Evolutionary conservation across 2,797 vertebrate species (phyloP).

Genomic region (Schizopygopsis malacanthus): DNA sequence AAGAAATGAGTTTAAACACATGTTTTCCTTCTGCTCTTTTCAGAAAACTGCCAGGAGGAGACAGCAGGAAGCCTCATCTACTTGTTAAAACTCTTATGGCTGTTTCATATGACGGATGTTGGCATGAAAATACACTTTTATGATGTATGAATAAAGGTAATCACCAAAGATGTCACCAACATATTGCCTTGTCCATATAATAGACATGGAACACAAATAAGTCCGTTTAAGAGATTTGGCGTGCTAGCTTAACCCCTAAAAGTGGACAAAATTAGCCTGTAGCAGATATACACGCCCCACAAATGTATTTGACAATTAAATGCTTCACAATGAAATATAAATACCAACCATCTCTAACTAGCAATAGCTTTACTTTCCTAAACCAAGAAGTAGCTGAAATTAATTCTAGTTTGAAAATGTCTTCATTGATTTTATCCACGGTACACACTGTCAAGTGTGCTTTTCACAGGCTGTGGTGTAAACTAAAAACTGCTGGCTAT

Average conservation of each 20-base stretch:
- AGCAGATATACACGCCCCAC: background rate
- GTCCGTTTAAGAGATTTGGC: background rate
- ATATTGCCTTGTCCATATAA: background rate
- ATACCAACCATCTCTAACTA: no score
- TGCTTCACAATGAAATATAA: no score
- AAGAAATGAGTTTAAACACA: constrained; percentile 59
- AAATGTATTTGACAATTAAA: background rate
- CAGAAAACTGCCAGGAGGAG: constrained; percentile 64
- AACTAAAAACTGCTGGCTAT: no score
- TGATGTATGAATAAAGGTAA: background rate
- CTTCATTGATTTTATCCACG: no score
- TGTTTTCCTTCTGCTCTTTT: constrained; percentile 68
- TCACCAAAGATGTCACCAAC: background rate
- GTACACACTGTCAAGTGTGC: no score
- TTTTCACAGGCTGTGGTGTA: no score
- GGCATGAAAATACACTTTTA: constrained; percentile 5
- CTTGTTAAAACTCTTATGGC: background rate
- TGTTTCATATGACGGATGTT: background rate
- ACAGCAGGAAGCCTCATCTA: background rate
- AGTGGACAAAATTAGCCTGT: background rate
- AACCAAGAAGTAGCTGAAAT: no score
- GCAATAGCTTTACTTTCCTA: no score
- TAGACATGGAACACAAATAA: background rate
- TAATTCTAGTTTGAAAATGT: no score
- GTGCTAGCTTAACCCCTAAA: background rate